Evolutionary conservation across 2,797 vertebrate genomes (phyloP), one percentile per base, ranked within the genome.

Genomic region (Epinephelus malabaricus): DNA sequence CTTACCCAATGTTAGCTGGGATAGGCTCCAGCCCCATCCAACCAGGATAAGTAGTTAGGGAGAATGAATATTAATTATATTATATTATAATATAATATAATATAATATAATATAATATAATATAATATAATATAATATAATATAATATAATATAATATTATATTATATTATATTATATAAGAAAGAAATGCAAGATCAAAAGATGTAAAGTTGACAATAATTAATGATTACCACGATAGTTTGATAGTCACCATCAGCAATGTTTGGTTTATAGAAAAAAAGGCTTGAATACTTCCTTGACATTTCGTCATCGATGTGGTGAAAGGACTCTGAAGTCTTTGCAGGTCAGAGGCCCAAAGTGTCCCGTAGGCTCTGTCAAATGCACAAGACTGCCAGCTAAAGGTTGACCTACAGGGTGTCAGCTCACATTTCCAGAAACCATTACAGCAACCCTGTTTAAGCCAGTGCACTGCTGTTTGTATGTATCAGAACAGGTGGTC

Each of bases 381-480:
- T 83, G 69, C 73, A 80, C 75, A 81, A 87, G 89, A 77, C 85
- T 74, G 69, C 81, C 82, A 85, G 85, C 84, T 91, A 88, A 86
- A 55, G 71, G 76, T 47, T 91, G 91, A 91, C 87, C 80, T 83
- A 83, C 77, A 78, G 69, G 73, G 69, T 85, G 67, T 88, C 87
- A 79, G 92, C 88, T 94, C 89, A 90, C 50, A 90, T 93, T 92
- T 89, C 92, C 73, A 88, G 65, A 89, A 83, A 86, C 82, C 78
- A 86, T 72, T 86, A 81, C 87, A 72, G 81, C 79, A 62, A 73
- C 81, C 81, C 67, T 76, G 84, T 89, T 91, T 49, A 82, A 63
- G 75, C 75, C 88, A 76, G 71, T 40, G 61, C 18, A 23, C 58
- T 74, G 66, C 58, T 40, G 83, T 82, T 81, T 73, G 82, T 76